Base-by-base conservation (phyloP, 2,888 invertebrate species). In the Allacma fusca region DNA sequence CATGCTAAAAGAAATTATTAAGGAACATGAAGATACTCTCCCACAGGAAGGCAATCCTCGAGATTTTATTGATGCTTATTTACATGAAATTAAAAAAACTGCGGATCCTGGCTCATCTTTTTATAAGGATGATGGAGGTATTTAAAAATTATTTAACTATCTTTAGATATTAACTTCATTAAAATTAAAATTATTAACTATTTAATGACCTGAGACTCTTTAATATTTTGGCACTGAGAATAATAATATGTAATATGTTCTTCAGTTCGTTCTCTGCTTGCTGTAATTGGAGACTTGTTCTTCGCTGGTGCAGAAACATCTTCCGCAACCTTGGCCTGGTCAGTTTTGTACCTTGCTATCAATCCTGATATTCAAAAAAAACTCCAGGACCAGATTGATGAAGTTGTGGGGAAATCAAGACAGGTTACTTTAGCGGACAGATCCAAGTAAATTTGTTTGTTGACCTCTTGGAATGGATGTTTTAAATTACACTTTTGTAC, bases 111-210 rank as follows among this genome's bases (percentile, higher is more conserved):
- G 75, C 0, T 79, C 79, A 2, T 76, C 77, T 1, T 82, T 82
- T 72, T 80, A 80, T 65, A 75, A 79, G 44, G 73, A 78, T 1
- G 77, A 43, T 28, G 81, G 81, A 76, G 79, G 82, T 81, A 59
- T 1, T 16, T n/a, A n/a, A n/a, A n/a, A n/a, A n/a, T n/a, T n/a
- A n/a, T n/a, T n/a, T n/a, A n/a, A n/a, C n/a, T n/a, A n/a, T n/a
- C n/a, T 5, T 9, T n/a, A n/a, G n/a, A n/a, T n/a, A n/a, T n/a
- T n/a, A n/a, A n/a, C n/a, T n/a, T n/a, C n/a, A n/a, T n/a, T n/a
- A n/a, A n/a, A n/a, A n/a, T n/a, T n/a, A n/a, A n/a, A n/a, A n/a
- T n/a, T n/a, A n/a, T n/a, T n/a, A n/a, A n/a, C n/a, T 9, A 50
- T 12, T 50, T n/a, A n/a, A n/a, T n/a, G n/a, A n/a, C n/a, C n/a